A percentile compares a stretch with the other conserved stretches of the same genome.
These are phyloP conservation scores for Eilema depressum DNA, from an alignment of 2,888 invertebrate species.

Conservation along the genomic window DNA sequence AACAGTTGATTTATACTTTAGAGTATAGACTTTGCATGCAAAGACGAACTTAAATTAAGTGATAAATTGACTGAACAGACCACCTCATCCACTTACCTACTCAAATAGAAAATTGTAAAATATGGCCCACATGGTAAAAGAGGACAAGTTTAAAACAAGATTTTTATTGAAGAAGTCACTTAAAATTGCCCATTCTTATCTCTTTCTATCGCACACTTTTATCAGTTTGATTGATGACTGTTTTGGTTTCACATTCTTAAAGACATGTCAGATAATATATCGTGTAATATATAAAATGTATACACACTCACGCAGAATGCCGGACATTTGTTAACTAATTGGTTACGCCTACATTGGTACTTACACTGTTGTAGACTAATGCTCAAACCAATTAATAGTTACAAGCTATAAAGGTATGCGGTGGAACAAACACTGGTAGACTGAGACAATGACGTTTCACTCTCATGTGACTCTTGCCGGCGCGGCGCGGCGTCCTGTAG, in stretches of 20 bases:
- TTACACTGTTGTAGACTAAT: too few relatives aligned
- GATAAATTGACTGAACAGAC: neutral
- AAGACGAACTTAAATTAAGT: conserved; percentile 1
- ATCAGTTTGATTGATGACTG: conserved; percentile 10
- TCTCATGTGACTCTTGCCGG: too few relatives aligned
- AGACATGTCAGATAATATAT: neutral
- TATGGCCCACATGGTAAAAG: neutral
- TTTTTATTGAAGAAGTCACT: neutral
- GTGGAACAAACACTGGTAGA: neutral
- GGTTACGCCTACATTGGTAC: neutral
- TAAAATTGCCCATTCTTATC: conserved; percentile 1
- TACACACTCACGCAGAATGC: neutral
- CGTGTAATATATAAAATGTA: neutral
- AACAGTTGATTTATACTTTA: neutral
- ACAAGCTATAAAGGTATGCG: neutral
- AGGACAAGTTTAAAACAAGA: conserved; percentile 4
- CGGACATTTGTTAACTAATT: neutral
- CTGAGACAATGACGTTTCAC: neutral
- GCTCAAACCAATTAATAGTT: neutral
- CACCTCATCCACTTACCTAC: conserved; percentile 3
- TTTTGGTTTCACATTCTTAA: neutral
- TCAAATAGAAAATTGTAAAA: conserved; percentile 11
- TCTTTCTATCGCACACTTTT: neutral
- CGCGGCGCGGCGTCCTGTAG: too few relatives aligned
- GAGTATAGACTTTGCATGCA: neutral